Conservation (phyloP, 2,113 vertebrate species). For the cat (Felis catus) region DNA sequence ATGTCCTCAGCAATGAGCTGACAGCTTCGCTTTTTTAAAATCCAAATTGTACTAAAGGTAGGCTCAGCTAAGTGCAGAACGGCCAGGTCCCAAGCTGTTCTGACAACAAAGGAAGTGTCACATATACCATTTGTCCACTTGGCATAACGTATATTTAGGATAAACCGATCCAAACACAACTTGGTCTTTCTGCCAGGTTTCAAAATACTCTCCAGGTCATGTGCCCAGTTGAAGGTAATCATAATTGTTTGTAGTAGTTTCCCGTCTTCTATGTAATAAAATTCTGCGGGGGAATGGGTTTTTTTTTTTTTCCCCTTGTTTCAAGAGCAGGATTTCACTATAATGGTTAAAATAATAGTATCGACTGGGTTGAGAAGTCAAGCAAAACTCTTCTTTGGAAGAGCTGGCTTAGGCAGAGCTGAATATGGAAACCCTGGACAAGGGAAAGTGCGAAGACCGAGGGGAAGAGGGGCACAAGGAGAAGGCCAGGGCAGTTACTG, state of each 20-base stretch:
- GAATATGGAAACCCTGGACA: not conserved
- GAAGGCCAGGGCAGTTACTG: not conserved
- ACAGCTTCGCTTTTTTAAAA: not conserved
- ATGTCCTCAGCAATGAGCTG: not conserved
- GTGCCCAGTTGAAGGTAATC: not conserved
- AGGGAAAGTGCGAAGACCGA: not conserved
- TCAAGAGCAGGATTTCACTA: not conserved
- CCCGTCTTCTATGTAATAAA: not conserved
- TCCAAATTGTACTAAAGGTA: not conserved
- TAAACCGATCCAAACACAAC: not conserved
- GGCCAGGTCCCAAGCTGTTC: not conserved
- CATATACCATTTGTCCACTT: not conserved
- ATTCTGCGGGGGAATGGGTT: fast-evolving
- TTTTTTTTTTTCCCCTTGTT: not conserved
- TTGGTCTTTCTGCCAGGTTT: not conserved
- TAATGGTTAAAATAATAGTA: not conserved
- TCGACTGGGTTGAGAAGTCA: not conserved
- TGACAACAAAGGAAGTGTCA: not conserved
- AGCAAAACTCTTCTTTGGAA: not conserved
- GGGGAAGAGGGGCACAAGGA: fast-evolving
- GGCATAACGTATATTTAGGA: not conserved
- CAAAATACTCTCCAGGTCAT: not conserved
- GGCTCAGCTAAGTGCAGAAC: not conserved
- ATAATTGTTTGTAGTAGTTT: not conserved
- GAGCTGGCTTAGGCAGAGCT: not conserved